phyloP scores from a whole-genome alignment of 2,113 vertebrate genomes.

The Numida meleagris region DNA sequence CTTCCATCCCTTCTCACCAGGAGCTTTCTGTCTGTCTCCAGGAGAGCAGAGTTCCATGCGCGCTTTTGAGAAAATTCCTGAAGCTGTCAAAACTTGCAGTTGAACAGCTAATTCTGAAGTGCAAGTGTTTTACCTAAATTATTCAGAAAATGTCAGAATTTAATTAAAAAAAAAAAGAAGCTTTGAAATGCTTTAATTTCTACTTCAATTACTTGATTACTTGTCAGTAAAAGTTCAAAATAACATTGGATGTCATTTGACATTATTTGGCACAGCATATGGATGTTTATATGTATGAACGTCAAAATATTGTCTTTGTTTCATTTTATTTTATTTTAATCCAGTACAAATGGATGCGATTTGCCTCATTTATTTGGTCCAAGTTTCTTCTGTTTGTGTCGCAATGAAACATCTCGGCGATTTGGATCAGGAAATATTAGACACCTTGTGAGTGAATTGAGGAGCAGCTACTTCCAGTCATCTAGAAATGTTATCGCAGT shows the following conservation, averaged over 20 bases:
- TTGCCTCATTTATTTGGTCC: not conserved
- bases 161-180: not conserved
- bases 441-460: not conserved
- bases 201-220: not conserved
- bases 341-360: not conserved
- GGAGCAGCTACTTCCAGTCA: not conserved
- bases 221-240: not conserved
- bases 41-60: fast-evolving
- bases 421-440: not conserved
- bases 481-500: not conserved
- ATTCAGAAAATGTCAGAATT: not conserved
- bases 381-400: not conserved
- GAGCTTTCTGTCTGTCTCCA: not conserved
- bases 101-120: not conserved
- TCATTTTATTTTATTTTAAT: not conserved
- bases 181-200: not conserved
- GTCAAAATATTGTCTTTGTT: not conserved
- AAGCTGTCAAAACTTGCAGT: not conserved
- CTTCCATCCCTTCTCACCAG: not conserved
- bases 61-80: fast-evolving
- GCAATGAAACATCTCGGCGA: not conserved
- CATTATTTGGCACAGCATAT: not conserved
- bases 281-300: not conserved
- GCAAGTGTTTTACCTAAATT: not conserved
- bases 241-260: not conserved